phyloP scores from a whole-genome alignment of 2,888 invertebrate genomes.

The Eupithecia subfuscata region DNA sequence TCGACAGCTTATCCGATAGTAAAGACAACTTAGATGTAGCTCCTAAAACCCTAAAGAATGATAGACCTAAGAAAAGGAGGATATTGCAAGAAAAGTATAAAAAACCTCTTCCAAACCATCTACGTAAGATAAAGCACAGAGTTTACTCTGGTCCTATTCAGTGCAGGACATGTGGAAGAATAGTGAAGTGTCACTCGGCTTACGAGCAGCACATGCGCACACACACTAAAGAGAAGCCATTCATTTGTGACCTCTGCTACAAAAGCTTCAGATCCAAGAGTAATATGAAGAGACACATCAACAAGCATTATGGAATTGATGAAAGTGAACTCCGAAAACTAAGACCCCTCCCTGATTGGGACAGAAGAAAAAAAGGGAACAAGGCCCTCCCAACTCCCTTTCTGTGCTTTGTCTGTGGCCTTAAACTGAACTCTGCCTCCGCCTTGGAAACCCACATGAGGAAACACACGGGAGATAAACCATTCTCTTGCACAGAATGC shows the following conservation, averaged over 20 bases:
- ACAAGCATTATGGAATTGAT: slow-evolving; percentile 32
- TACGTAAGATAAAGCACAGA: slow-evolving; percentile 34
- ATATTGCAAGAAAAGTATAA: slow-evolving; percentile 14
- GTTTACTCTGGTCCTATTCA: slow-evolving; percentile 38
- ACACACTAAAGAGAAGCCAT: slow-evolving; percentile 44
- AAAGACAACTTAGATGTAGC: slow-evolving; percentile 12
- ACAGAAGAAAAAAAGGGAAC: slow-evolving; percentile 49
- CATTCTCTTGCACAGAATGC: slow-evolving; percentile 66
- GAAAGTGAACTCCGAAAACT: slow-evolving; percentile 11
- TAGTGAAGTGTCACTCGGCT: slow-evolving; percentile 36
- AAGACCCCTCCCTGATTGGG: slow-evolving; percentile 26
- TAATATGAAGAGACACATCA: slow-evolving; percentile 35
- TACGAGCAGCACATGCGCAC: slow-evolving; percentile 37
- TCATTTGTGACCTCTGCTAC: slow-evolving; percentile 38
- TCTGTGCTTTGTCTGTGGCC: slow-evolving; percentile 69
- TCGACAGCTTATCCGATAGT: slow-evolving; percentile 14
- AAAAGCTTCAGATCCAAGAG: slow-evolving; percentile 36
- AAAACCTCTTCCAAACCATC: slow-evolving; percentile 26
- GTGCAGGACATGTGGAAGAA: slow-evolving; percentile 37
- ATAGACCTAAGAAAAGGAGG: slow-evolving; percentile 13
- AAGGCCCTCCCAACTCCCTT: slow-evolving; percentile 51
- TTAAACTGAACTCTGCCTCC: slow-evolving; percentile 61
- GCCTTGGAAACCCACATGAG: slow-evolving; percentile 72
- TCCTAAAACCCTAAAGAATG: background rate
- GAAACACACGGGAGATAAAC: slow-evolving; percentile 75